phyloP scores from a whole-genome alignment of 23 tunicate species.

The Ascidia mentula region DNA sequence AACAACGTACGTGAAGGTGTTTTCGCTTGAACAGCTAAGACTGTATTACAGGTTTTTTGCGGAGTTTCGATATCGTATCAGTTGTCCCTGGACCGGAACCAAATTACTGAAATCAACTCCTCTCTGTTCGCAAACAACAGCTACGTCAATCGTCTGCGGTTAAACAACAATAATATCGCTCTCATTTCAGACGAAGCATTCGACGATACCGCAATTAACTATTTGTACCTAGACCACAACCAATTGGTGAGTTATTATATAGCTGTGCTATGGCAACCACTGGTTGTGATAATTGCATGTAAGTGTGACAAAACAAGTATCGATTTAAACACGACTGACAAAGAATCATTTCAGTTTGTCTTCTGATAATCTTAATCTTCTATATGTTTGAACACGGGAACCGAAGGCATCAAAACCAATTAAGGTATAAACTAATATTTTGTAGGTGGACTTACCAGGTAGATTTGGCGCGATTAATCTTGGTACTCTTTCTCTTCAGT shows the following conservation, averaged over 20 bases:
- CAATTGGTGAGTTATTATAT: conserved; percentile 31
- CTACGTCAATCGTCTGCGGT: not conserved
- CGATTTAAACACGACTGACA: too few species aligned
- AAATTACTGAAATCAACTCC: not conserved
- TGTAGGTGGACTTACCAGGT: not conserved
- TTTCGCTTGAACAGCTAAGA: not conserved
- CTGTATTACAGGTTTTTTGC: conserved; percentile 32
- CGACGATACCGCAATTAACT: conserved; percentile 20
- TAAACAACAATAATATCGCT: conserved; percentile 12
- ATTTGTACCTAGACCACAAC: conserved; percentile 9
- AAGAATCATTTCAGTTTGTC: too few species aligned
- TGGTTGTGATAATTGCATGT: too few species aligned
- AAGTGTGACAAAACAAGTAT: too few species aligned
- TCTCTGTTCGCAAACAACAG: conserved; percentile 5
- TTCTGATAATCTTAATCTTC: too few species aligned
- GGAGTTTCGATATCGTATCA: not conserved
- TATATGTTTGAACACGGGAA: too few species aligned
- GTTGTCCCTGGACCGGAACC: not conserved
- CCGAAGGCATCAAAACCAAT: too few species aligned
- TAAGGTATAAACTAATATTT: not conserved
- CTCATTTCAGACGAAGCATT: conserved; percentile 26
- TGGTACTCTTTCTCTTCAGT: not conserved
- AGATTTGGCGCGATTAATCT: not conserved
- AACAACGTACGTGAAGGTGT: not conserved
- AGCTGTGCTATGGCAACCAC: too few species aligned